These are phyloP conservation scores for Caretta caretta DNA, from an alignment of 2,113 vertebrate genomes.

Conservation along the genomic window DNA sequence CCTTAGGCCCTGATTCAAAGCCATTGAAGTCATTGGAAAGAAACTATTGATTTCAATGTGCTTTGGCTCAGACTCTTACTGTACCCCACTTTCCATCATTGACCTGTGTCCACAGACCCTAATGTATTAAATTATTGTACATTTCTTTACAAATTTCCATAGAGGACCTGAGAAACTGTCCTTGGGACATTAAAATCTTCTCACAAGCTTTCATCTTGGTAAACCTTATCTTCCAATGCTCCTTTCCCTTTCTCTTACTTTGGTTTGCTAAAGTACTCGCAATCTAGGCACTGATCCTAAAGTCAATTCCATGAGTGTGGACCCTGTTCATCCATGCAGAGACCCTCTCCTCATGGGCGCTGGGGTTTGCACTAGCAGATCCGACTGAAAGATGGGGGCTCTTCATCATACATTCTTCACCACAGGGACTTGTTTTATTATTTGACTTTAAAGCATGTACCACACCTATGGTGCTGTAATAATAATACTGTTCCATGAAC, in stretches of 20 bases:
- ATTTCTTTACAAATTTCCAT: not conserved
- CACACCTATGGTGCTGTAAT: not conserved
- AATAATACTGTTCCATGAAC: not conserved
- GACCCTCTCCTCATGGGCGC: not conserved
- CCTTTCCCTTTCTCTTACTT: not conserved
- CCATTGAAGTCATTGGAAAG: not conserved
- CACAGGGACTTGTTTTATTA: rapidly evolving
- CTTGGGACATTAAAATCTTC: not conserved
- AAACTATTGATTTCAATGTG: not conserved
- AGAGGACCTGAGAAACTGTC: not conserved
- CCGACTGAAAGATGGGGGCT: not conserved
- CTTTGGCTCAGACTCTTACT: not conserved
- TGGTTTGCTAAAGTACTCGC: not conserved
- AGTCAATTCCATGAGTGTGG: not conserved
- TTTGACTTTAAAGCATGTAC: not conserved
- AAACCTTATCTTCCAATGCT: not conserved
- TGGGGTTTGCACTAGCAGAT: not conserved
- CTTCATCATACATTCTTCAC: not conserved
- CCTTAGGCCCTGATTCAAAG: not conserved
- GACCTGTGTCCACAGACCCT: not conserved
- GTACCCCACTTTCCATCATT: not conserved
- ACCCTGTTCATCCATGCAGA: not conserved
- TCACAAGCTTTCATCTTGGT: not conserved
- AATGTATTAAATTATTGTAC: not conserved
- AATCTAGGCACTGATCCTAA: not conserved